Conservation (phyloP, 2,797 vertebrate genomes). For the Manis crassicaudata region DNA sequence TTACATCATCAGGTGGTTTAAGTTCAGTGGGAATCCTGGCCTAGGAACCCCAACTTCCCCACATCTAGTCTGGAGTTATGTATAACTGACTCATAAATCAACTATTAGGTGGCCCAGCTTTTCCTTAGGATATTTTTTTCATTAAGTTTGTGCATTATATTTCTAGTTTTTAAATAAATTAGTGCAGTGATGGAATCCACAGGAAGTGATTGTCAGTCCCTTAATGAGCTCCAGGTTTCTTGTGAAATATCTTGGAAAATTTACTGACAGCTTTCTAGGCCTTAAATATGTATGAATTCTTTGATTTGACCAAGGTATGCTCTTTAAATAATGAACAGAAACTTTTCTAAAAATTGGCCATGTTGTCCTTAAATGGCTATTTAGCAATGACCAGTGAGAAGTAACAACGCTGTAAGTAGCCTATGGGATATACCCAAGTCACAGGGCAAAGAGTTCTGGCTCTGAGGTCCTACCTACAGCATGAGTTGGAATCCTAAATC, state of each 20-base stretch:
- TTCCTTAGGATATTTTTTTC: not conserved
- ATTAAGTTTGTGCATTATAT: not conserved
- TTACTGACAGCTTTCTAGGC: not conserved
- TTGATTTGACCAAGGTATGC: not conserved
- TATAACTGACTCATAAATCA: not conserved
- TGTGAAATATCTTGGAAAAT: not conserved
- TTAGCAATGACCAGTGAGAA: not conserved
- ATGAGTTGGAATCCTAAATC: conserved; percentile 12
- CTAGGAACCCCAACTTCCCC: no score
- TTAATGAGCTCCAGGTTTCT: conserved; percentile 24
- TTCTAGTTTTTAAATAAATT: conserved; percentile 48
- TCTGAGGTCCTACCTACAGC: not conserved
- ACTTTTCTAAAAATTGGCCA: not conserved
- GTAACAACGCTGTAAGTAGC: not conserved
- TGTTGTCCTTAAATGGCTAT: not conserved
- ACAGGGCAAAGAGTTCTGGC: not conserved
- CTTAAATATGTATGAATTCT: not conserved
- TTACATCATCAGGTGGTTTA: no score
- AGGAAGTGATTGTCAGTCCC: not conserved
- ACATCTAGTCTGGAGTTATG: not conserved
- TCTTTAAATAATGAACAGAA: not conserved
- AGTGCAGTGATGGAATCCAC: not conserved
- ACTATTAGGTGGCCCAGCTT: not conserved
- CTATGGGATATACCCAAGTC: not conserved
- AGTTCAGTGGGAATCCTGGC: no score